Evolutionary conservation across 2,888 invertebrate species (phyloP).

Genomic region (Thumatha senex): DNA sequence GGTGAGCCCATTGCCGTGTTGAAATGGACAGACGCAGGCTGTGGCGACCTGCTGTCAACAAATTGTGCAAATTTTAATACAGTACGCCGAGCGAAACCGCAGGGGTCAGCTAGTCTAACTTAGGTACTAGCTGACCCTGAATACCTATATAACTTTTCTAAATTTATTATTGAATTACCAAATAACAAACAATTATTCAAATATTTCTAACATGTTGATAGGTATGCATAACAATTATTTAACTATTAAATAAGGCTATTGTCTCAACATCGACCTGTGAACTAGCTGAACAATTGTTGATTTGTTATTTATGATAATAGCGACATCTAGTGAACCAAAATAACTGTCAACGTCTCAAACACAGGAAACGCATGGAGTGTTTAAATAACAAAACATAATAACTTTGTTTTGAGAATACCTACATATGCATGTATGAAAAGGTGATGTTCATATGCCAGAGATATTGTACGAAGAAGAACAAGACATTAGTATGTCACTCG

Average conservation of each 20-base stretch:
- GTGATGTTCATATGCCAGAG: neutral
- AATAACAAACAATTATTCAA: neutral
- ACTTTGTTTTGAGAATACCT: slow-evolving; percentile 5
- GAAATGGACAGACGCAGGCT: no score
- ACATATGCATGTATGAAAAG: neutral
- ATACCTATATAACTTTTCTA: no score
- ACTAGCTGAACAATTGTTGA: slow-evolving; percentile 22
- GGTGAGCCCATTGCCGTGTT: no score
- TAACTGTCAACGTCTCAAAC: slow-evolving; percentile 21
- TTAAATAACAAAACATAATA: slow-evolving; percentile 6
- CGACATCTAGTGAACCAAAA: slow-evolving; percentile 11
- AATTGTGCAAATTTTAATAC: no score
- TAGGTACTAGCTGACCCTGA: no score
- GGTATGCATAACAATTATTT: slow-evolving; percentile 2
- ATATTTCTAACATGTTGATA: neutral
- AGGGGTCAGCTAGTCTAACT: no score
- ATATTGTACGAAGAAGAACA: neutral
- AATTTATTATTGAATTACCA: neutral
- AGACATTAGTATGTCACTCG: no score
- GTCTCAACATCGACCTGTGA: slow-evolving; percentile 28
- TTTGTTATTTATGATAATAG: slow-evolving; percentile 14
- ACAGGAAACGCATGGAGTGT: slow-evolving; percentile 17
- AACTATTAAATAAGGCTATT: slow-evolving; percentile 13
- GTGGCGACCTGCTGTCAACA: no score
- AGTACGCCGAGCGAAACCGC: no score